Conservation (phyloP, 2,888 invertebrate genomes). For the Leucoptera coffeella region DNA sequence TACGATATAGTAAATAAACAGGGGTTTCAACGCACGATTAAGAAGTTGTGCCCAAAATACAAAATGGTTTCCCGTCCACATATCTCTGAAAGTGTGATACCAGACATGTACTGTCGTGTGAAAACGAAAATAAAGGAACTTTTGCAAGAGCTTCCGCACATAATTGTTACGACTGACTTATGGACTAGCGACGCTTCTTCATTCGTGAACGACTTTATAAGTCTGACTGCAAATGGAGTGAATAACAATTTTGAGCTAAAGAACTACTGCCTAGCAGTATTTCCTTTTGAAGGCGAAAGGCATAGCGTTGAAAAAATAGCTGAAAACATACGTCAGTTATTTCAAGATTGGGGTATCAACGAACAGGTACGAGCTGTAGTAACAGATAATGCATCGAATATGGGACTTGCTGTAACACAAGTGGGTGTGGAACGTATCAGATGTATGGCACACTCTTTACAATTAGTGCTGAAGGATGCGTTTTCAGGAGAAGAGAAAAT, state of each 20-base stretch:
- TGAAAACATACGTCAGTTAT: conserved; percentile 7
- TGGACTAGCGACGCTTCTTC: conserved; percentile 10
- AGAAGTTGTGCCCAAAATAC: conserved; percentile 8
- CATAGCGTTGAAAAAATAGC: conserved; percentile 9
- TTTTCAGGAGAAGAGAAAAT: conserved; percentile 7
- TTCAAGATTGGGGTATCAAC: conserved; percentile 6
- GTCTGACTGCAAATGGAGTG: conserved; percentile 5
- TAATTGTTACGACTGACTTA: conserved; percentile 8
- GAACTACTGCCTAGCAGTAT: conserved; percentile 8
- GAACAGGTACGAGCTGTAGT: conserved; percentile 9
- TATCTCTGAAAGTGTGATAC: conserved; percentile 7
- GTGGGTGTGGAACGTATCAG: conserved; percentile 5
- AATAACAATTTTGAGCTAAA: conserved; percentile 8
- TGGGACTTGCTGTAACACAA: conserved; percentile 7
- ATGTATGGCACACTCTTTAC: conserved; percentile 8
- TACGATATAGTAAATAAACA: conserved; percentile 9
- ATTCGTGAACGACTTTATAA: conserved; percentile 7
- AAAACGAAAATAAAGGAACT: conserved; percentile 8
- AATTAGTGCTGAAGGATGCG: conserved; percentile 8
- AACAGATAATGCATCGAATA: conserved; percentile 10
- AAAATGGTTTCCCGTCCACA: conserved; percentile 9
- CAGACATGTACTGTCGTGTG: conserved; percentile 8
- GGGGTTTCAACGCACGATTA: conserved; percentile 7
- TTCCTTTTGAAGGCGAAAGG: conserved; percentile 9
- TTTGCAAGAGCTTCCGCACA: conserved; percentile 6